Evolutionary conservation across 2,797 vertebrate species (phyloP), one percentile per base, ranked within the genome.

Genomic region (Girardinus metallicus): DNA sequence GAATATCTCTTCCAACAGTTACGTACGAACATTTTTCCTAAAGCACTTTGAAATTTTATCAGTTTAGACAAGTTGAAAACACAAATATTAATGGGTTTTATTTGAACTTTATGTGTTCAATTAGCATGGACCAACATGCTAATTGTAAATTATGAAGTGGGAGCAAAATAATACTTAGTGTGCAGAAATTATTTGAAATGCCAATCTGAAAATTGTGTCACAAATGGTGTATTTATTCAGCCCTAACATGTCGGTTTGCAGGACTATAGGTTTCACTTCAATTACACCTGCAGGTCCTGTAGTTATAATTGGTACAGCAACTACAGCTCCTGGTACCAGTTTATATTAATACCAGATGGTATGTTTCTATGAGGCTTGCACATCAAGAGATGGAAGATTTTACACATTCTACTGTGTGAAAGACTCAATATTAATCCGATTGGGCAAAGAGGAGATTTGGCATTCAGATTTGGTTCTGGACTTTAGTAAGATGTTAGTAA

Each of bases 1-100:
- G 36, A 86, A 76, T 55, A 73, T 13, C 21, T 55, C 60, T 64
- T 76, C 53, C 34, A 77, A 62, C 51, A 76, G 21, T 41, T 12
- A 34, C 41, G 44, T 77, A 72, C 71, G 71, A 21, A 77, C 34
- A 39, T 34, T 57, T 71, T 55, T 5, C 55, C 47, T 73, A 51
- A 8, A 41, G 4, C 31, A 76, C 10, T 68, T 12, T 11, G 23
- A 68, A 26, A 3, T 31, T 34, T 18, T 62, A 29, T 34, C 60
- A 16, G 7, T 62, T 62, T 62, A 31, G 16, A 18, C 29, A 34
- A 31, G 31, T 18, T 18, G 3, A 34, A 62, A 62, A 18, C 29
- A 18, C 29, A 9, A 34, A 16, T 13, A 29, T 15, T 15, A 31
- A 60, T 60, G 12, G 12, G 13, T 60, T 31, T 60, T 60, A 16